A percentile compares a stretch with the other conserved stretches of the same genome.
These are phyloP conservation scores for Leptobrachium leishanense DNA, from an alignment of 2,113 vertebrate species.

Conservation along the genomic window DNA sequence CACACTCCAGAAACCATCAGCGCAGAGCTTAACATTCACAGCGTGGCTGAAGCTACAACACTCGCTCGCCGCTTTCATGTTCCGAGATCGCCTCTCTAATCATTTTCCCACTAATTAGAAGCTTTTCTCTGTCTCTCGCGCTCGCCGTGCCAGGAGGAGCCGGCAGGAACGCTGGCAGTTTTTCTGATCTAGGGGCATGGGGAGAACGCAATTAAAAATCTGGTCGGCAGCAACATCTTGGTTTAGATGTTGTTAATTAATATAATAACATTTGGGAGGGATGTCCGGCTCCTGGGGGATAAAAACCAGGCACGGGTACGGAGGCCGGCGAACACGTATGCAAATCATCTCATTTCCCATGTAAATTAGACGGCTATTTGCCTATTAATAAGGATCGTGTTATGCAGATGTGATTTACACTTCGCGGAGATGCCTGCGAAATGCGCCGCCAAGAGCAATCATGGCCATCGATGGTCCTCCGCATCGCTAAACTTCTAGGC, in stretches of 20 bases:
- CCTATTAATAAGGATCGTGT: conserved; percentile 14
- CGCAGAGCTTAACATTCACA: conserved; percentile 12
- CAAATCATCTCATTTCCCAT: conserved; percentile 26
- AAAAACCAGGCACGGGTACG: background rate
- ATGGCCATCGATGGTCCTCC: background rate
- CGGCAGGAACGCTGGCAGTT: conserved; percentile 10
- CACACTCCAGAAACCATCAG: background rate
- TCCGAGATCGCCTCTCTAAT: background rate
- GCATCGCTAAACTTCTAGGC: background rate
- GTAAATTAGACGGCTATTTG: conserved; percentile 17
- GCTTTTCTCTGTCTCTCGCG: conserved; percentile 1
- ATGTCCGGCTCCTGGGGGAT: conserved; percentile 25
- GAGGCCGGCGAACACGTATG: background rate
- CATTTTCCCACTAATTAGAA: conserved; percentile 19
- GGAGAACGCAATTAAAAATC: conserved; percentile 26
- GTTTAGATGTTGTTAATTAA: conserved; percentile 33
- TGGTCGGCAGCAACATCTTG: conserved; percentile 4
- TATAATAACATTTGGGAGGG: conserved; percentile 11
- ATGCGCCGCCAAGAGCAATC: background rate
- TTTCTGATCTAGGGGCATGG: conserved; percentile 13
- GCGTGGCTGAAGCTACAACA: background rate
- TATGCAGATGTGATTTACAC: conserved; percentile 22
- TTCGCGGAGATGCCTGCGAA: background rate
- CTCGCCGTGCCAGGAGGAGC: conserved; percentile 9
- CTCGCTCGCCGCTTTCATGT: conserved; percentile 5